Base-by-base conservation (phyloP, 2,113 vertebrate species). In the Leucoraja erinaceus region DNA sequence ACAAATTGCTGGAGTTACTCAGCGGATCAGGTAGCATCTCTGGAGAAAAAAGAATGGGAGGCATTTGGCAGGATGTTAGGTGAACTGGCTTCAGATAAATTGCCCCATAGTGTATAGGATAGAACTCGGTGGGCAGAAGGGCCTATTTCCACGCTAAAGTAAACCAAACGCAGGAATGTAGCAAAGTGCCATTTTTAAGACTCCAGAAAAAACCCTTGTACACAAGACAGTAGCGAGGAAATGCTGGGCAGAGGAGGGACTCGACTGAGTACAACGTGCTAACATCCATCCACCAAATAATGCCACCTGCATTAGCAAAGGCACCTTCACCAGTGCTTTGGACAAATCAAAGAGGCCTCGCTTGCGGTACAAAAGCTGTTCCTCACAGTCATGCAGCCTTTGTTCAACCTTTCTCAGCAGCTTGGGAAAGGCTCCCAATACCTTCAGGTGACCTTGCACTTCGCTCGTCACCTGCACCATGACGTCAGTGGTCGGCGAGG, bases 261-360 rank as follows among this genome's bases (percentile, higher is more conserved):
- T 38, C 63, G 68, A 90, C 63, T 68, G 59, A 18, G 33, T 22
- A 68, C 61, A 9, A 22, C 3, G 61, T 70, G n/a, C n/a, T 33
- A 31, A 38, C 9, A 38, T 12, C 86, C 31, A 18, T 38, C 14
- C 31, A 61, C 31, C 86, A 86, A 61, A n/a, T 25, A 63, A n/a
- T 7, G 83, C 56, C n/a, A 6, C 68, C 38, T 63, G 59, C 25
- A 6, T 66, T 38, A 90, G 66, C 61, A 68, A 9, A 93, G 95
- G 95, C 95, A 98, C 97, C 97, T 97, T 95, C 94, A 94, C 94
- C 95, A 96, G 9, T 93, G 95, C 93, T 95, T 95, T 95, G 22
- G 96, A 95, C 94, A 96, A 95, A 94, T 96, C 94, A 86, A 95
- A 94, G 93, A 66, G 94, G 91, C 93, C 96, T 93, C 93, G 95